These are phyloP conservation scores for Eleutherodactylus coqui DNA, from an alignment of 2,797 vertebrate genomes.

Conservation along the genomic window DNA sequence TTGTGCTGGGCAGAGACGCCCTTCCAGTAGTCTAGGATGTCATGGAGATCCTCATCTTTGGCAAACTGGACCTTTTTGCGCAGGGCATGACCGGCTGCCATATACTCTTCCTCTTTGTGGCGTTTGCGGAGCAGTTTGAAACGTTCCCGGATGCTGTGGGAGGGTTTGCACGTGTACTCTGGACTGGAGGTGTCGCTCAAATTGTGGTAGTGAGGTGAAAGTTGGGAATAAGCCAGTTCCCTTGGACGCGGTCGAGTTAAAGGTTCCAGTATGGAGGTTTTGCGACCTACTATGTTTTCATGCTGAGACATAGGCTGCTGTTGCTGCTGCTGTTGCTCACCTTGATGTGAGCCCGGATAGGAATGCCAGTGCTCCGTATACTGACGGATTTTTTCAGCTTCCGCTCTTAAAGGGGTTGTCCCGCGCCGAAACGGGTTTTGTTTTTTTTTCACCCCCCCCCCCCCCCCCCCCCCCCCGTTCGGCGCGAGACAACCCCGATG, in stretches of 20 bases:
- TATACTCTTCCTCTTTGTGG: slow-evolving; percentile 94
- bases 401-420: no score
- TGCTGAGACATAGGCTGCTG: slow-evolving; percentile 66
- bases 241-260: slow-evolving; percentile 91
- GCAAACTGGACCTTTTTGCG: slow-evolving; percentile 99
- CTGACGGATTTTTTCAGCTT: slow-evolving; percentile 93
- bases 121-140: slow-evolving; percentile 94
- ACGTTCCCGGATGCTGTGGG: slow-evolving; percentile 97
- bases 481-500: no score
- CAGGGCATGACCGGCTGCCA: slow-evolving; percentile 96
- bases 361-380: slow-evolving; percentile 96
- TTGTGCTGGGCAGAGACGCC: slow-evolving; percentile 97
- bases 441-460: no score
- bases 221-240: slow-evolving; percentile 94
- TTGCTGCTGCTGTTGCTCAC: slow-evolving; percentile 84
- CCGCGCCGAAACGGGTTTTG: no score
- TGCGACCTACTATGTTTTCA: slow-evolving; percentile 79
- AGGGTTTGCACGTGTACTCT: slow-evolving; percentile 91
- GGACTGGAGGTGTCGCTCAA: slow-evolving; percentile 96
- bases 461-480: no score
- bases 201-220: slow-evolving; percentile 95
- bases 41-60: slow-evolving; percentile 98
- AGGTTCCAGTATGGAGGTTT: slow-evolving; percentile 94
- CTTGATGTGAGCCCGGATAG: slow-evolving; percentile 89
- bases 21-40: slow-evolving; percentile 99